Evolutionary conservation across 2,113 vertebrate genomes (phyloP).

Genomic region (Corydoras sp.): DNA sequence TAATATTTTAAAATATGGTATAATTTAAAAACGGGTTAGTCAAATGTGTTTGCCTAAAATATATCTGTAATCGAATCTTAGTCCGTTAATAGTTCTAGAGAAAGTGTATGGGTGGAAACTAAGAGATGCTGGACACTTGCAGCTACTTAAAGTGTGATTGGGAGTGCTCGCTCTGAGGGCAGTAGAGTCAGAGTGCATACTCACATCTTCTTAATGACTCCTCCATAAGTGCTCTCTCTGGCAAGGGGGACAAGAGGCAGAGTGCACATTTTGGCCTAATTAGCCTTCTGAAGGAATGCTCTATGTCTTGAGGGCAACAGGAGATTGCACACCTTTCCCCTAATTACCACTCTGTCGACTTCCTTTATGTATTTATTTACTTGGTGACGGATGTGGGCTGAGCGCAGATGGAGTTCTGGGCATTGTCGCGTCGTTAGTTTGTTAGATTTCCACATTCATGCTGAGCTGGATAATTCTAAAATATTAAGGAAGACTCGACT

Average conservation of each 20-base stretch:
- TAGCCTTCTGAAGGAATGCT: conserved; percentile 1
- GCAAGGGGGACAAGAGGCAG: background rate
- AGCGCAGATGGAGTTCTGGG: background rate
- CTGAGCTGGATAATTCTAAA: no score
- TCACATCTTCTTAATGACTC: conserved; percentile 16
- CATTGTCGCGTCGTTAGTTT: background rate
- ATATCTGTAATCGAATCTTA: background rate
- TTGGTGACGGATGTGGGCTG: background rate
- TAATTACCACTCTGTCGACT: background rate
- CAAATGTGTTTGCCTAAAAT: background rate
- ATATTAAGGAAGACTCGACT: background rate
- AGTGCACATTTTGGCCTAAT: background rate
- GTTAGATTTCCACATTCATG: background rate
- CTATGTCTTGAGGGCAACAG: background rate
- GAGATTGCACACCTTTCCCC: background rate
- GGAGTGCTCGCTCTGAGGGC: background rate
- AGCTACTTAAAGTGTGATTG: conserved; percentile 29
- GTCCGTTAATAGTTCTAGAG: background rate
- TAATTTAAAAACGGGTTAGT: no score
- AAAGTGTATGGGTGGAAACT: conserved; percentile 7
- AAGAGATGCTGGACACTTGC: background rate
- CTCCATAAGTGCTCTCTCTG: background rate
- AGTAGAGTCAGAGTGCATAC: conserved; percentile 4
- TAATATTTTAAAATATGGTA: no score
- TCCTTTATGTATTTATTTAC: background rate